Conservation (phyloP, 2,797 vertebrate genomes). For the Chiropotes sagulatus region DNA sequence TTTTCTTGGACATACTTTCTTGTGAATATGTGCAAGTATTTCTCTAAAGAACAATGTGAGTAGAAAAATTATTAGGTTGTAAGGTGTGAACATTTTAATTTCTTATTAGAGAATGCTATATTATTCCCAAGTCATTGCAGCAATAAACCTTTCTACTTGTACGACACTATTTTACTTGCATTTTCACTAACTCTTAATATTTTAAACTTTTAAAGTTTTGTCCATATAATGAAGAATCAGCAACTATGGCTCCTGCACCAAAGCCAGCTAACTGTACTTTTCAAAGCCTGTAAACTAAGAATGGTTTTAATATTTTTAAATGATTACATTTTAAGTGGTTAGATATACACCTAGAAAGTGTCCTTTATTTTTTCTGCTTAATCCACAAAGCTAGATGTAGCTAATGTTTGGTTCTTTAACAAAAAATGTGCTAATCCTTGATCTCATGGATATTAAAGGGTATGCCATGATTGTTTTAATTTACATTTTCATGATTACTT, state of each 20-base stretch:
- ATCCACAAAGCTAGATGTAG: background rate
- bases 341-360: background rate
- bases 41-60: background rate
- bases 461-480: background rate
- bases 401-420: background rate
- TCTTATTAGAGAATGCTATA: background rate
- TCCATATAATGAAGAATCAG: background rate
- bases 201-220: conserved; percentile 1
- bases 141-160: background rate
- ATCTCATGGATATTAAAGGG: background rate
- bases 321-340: background rate
- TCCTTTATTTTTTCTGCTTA: background rate
- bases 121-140: background rate
- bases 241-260: background rate
- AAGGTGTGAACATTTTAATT: background rate
- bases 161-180: background rate
- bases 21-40: background rate
- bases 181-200: background rate
- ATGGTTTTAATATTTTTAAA: background rate
- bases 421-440: background rate
- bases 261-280: background rate
- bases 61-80: background rate
- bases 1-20: background rate
- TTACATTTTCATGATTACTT: background rate
- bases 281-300: background rate